Percentiles rank a stretch among this genome's conserved stretches.
phyloP scores from a whole-genome alignment of 2,888 invertebrate species.

The Drosophila gaucha region DNA sequence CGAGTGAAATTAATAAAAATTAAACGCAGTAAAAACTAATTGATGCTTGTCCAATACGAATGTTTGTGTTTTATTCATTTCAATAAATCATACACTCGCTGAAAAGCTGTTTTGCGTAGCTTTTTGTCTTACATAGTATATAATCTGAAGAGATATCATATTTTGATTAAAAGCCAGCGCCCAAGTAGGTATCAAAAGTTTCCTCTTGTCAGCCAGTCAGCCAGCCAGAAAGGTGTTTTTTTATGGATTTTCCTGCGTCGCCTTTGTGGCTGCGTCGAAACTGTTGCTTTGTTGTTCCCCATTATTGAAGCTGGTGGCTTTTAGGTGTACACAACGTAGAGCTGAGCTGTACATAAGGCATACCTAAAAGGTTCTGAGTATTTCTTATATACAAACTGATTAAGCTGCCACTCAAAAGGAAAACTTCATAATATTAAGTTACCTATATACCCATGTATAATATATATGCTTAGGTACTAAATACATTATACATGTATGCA shows the following conservation, averaged over 20 bases:
- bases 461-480: neutral
- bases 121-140: neutral
- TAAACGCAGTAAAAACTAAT: constrained; percentile 27
- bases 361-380: neutral
- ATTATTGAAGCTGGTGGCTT: constrained; percentile 32
- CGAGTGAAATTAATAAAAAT: constrained; percentile 39
- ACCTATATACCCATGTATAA: too few species aligned
- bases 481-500: neutral
- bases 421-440: neutral
- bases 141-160: constrained; percentile 18
- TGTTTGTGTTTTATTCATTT: constrained; percentile 10
- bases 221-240: constrained; percentile 48
- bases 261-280: constrained; percentile 53
- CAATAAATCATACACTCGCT: neutral
- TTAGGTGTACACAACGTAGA: constrained; percentile 53
- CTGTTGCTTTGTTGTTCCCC: constrained; percentile 67
- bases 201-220: constrained; percentile 25
- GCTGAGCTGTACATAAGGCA: constrained; percentile 13
- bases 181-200: constrained; percentile 54
- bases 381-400: constrained; percentile 15
- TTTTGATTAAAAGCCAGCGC: constrained; percentile 52
- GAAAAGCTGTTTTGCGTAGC: neutral
- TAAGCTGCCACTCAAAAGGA: constrained; percentile 11
- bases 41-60: constrained; percentile 15
- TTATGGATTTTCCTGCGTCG: constrained; percentile 60